phyloP scores from a whole-genome alignment of 2,797 vertebrate genomes.

The Leucoraja ocellata region DNA sequence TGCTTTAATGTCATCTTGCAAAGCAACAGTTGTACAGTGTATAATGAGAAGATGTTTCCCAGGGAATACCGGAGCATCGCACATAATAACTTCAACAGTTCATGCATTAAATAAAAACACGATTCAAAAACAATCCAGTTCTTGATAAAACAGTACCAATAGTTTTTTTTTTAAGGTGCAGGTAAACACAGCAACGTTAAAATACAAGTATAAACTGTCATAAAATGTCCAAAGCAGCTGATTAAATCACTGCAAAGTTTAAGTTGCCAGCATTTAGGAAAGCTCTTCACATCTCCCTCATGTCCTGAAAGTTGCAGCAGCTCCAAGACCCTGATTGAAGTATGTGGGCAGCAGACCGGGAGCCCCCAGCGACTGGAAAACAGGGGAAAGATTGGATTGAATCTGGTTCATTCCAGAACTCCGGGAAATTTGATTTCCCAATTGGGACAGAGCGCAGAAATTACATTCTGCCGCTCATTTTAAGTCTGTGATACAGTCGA shows the following conservation, averaged over 20 bases:
- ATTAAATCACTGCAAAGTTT: background rate
- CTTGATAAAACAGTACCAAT: too few relatives aligned
- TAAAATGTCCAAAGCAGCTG: too few relatives aligned
- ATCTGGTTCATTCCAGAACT: background rate
- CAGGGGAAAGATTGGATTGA: background rate
- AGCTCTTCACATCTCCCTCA: background rate
- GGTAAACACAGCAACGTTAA: too few relatives aligned
- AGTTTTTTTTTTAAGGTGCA: too few relatives aligned
- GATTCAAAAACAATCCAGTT: too few relatives aligned
- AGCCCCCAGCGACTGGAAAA: background rate
- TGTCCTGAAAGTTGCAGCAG: background rate
- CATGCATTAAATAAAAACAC: too few relatives aligned
- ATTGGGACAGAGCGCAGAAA: background rate
- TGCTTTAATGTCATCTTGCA: too few relatives aligned
- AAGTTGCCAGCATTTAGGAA: background rate
- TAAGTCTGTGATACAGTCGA: background rate
- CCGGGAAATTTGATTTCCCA: background rate
- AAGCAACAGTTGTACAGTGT: too few relatives aligned
- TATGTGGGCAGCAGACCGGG: background rate
- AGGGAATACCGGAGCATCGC: too few relatives aligned
- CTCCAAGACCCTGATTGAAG: background rate
- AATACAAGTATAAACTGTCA: too few relatives aligned
- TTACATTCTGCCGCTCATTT: background rate
- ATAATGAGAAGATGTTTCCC: too few relatives aligned
- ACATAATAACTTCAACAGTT: too few relatives aligned